These are phyloP conservation scores for Electrona antarctica DNA, from an alignment of 2,113 vertebrate genomes.

Conservation along the genomic window DNA sequence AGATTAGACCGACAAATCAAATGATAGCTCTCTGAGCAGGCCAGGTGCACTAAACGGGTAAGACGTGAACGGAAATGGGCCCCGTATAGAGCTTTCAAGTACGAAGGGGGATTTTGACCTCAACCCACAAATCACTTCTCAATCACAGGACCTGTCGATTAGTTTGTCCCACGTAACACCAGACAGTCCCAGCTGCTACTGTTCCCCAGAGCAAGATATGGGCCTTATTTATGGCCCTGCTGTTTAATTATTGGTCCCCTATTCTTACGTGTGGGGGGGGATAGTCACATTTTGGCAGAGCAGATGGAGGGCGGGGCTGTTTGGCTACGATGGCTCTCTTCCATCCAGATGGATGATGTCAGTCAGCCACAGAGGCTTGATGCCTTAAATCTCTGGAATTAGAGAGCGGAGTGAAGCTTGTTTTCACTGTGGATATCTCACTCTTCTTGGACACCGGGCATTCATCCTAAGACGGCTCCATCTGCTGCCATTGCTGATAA, in stretches of 20 bases:
- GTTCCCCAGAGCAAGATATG: conserved; percentile 25
- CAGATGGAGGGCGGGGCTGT: conserved; percentile 63
- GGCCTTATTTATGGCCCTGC: conserved; percentile 42
- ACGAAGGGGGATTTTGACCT: neutral
- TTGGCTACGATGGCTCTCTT: conserved; percentile 55
- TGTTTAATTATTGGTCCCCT: conserved; percentile 44
- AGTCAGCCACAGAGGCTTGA: conserved; percentile 52
- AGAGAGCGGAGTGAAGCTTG: conserved; percentile 33
- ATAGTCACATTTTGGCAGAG: conserved; percentile 54
- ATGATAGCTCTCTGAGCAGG: neutral
- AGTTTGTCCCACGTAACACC: neutral
- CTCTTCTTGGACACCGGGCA: conserved; percentile 47
- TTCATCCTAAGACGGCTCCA: conserved; percentile 50
- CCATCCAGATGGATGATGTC: conserved; percentile 67
- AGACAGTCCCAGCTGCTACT: conserved; percentile 23
- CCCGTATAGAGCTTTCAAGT: neutral
- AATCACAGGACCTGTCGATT: neutral
- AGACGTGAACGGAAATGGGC: neutral
- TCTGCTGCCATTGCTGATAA: conserved; percentile 38
- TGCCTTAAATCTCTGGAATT: conserved; percentile 48
- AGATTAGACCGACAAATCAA: neutral
- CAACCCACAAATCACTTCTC: neutral
- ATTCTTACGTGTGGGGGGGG: conserved; percentile 30
- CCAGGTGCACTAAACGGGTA: no score
- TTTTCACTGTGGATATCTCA: conserved; percentile 35